Base-by-base conservation (phyloP, 2,113 vertebrate species). In the Mystacornis crossleyi region DNA sequence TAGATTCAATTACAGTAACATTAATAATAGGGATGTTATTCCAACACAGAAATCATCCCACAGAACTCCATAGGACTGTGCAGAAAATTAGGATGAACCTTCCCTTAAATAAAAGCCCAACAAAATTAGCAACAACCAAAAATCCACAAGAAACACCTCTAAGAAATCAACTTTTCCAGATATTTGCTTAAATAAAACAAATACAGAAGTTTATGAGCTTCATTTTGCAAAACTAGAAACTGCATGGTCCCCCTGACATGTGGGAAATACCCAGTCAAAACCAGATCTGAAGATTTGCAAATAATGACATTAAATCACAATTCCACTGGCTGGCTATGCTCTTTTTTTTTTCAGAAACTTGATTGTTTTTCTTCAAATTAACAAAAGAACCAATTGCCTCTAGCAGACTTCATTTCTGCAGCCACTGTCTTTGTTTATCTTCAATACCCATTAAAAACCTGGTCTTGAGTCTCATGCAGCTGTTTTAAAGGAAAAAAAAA, bases 401-500 rank as follows among this genome's bases (percentile, higher is more conserved):
- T 95, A 97, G 95, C 97, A 97, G 97, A 98, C 98, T 99, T 98
- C 96, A 98, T 98, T 98, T 98, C 98, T 98, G 97, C 93, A 96
- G 96, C 79, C 62, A 75, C 95, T 93, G 93, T 98, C 96, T 99
- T 99, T 99, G 98, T 99, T 98, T 98, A 95, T 97, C 97, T 98
- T 98, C 98, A 99, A 98, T 98, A 98, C 98, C 98, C 99, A 98
- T 98, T 98, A 99, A 98, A 98, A 99, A 97, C 98, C 96, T 81
- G 93, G 92, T 97, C 98, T 97, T 98, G 98, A 99, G 98, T 98
- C 98, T 98, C 74, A 81, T 89, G 97, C 97, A 98, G 99, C 98
- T 99, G 97, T 99, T 99, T 99, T 80, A 81, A 86, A 90, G n/a
- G 95, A 82, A 87, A 94, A 95, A 95, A 95, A 94, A 98, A 98